These are phyloP conservation scores for Anas platyrhynchos DNA, from an alignment of 2,113 vertebrate genomes.

Conservation along the genomic window DNA sequence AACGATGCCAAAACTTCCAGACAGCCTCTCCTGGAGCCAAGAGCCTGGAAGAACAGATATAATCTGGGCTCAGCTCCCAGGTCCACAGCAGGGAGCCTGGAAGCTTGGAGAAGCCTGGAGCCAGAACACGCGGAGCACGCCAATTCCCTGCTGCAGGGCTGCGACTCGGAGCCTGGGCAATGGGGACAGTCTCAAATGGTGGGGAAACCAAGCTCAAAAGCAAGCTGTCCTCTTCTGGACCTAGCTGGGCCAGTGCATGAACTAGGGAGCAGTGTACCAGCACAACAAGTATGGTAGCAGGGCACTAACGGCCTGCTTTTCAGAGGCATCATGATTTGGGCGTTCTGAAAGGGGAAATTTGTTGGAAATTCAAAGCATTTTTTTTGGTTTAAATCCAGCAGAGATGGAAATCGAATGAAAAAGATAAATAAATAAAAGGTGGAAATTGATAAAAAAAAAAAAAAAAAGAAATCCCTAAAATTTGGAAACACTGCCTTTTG, in stretches of 20 bases:
- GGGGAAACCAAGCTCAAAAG: not conserved
- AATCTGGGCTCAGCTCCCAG: constrained; percentile 67
- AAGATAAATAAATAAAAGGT: not conserved
- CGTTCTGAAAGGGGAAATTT: not conserved
- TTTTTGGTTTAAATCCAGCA: not conserved
- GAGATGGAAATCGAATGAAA: not conserved
- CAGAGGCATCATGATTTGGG: not conserved
- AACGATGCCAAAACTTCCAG: constrained; percentile 59
- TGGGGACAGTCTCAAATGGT: not conserved
- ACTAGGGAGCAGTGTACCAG: not conserved
- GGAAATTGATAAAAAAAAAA: not conserved
- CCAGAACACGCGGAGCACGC: not conserved
- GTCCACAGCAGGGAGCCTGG: constrained; percentile 58
- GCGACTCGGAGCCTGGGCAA: not conserved
- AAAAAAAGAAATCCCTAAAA: not conserved
- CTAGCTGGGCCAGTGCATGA: too few relatives aligned
- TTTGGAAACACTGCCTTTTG: not conserved
- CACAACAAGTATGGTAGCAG: not conserved
- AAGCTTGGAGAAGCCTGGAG: not conserved
- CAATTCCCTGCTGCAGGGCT: constrained; percentile 4
- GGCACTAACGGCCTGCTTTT: not conserved
- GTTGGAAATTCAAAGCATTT: not conserved
- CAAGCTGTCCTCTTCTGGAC: not conserved
- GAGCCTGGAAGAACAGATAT: constrained; percentile 59
- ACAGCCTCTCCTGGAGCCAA: constrained; percentile 61